phyloP scores from a whole-genome alignment of 1,140 invertebrate genomes.

The Oedothorax gibbosus region DNA sequence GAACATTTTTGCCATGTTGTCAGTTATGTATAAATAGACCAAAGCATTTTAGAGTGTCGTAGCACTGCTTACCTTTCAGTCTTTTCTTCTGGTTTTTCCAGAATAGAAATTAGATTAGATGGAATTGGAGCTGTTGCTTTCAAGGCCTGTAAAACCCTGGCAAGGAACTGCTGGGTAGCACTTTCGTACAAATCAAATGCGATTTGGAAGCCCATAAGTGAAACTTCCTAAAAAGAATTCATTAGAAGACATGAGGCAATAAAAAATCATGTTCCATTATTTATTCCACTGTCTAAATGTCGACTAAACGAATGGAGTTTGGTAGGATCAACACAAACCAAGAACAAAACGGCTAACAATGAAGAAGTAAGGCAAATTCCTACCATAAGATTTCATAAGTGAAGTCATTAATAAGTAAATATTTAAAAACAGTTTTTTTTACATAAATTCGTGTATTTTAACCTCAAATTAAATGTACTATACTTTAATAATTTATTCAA shows the following conservation, averaged over 20 bases:
- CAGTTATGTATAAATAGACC: no score
- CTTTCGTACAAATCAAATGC: slow-evolving; percentile 99
- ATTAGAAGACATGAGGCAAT: background rate
- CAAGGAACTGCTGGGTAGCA: slow-evolving; percentile 97
- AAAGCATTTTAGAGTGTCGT: no score
- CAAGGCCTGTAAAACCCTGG: slow-evolving; percentile 85
- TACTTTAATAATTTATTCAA: background rate
- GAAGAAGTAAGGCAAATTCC: no score
- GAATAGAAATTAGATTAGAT: slow-evolving; percentile 60
- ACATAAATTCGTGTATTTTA: background rate
- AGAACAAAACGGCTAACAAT: no score
- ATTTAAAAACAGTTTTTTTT: no score
- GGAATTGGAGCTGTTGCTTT: slow-evolving; percentile 86
- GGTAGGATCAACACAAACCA: no score
- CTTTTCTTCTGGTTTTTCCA: slow-evolving; percentile 54
- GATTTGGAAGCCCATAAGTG: slow-evolving; percentile 98
- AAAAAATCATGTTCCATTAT: background rate
- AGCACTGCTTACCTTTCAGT: slow-evolving; percentile 45
- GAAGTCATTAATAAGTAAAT: no score
- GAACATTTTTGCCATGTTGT: no score
- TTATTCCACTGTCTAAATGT: no score
- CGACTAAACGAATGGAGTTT: no score
- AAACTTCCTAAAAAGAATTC: slow-evolving; percentile 69
- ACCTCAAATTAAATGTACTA: background rate
- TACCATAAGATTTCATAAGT: no score